Base-by-base conservation (phyloP, 2,888 invertebrate genomes). In the Bugula neritina region DNA sequence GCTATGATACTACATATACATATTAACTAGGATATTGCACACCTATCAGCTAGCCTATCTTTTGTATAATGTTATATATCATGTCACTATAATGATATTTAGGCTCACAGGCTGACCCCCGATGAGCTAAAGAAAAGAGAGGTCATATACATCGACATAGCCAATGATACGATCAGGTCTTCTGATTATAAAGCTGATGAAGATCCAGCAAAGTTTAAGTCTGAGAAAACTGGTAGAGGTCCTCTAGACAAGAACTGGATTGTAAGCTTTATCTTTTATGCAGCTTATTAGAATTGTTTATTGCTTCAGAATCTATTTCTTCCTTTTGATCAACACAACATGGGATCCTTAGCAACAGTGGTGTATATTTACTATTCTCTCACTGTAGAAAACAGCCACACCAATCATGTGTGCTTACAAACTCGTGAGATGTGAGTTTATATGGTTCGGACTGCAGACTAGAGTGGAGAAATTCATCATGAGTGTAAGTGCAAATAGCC, bases 391-490 rank as follows among this genome's bases (percentile, higher is more conserved):
- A 17, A 75, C 71, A 1, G 76, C 74, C 69, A 86, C 90, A 72
- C 95, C 94, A 25, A 91, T 96, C 74, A 99, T 98, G 98, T 96
- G 95, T 71, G 94, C 94, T 84, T 99, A 98, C 86, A 99, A 98
- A 86, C 88, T 98, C 77, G 97, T 98, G 79, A 94, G 94, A 52
- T 91, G 92, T 75, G 94, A 97, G 87, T 98, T 98, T 87, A 97
- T 96, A 87, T 98, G 98, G 97, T 97, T 94, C 82, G 98, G 97
- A 72, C 88, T 99, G 74, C 90, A 92, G 87, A 90, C 88, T 77
- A 89, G 92, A 86, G 92, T 98, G 84, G 98, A 98, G 88, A 91
- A 88, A 84, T 94, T 94, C 84, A 94, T 96, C 83, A 92, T 93
- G 82, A 93, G 92, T 86, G 86, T 86, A 77, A 78, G 79, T 77